Conservation (phyloP, 2,797 vertebrate species). For the Chelon auratus region DNA sequence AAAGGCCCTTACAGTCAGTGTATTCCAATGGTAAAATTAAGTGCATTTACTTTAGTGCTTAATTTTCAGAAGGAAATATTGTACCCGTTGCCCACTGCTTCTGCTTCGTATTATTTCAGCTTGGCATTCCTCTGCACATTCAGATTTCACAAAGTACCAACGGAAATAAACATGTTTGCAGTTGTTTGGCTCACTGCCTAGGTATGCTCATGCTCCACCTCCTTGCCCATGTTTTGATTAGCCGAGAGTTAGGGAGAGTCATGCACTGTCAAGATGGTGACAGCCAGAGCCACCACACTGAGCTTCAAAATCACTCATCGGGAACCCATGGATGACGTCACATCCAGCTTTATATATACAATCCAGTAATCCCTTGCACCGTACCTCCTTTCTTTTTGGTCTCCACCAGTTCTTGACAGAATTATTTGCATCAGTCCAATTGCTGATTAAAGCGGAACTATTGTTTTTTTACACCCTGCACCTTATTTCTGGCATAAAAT, state of each 20-base stretch:
- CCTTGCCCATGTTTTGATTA: too few species aligned
- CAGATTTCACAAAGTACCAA: neutral
- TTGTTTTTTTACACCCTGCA: too few species aligned
- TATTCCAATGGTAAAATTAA: neutral
- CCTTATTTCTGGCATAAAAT: too few species aligned
- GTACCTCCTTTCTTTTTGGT: neutral
- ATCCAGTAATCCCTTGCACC: neutral
- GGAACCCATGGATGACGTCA: too few species aligned
- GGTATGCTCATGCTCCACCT: too few species aligned
- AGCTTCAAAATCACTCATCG: too few species aligned
- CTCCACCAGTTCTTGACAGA: neutral
- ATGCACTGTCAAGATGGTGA: too few species aligned
- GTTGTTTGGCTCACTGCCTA: too few species aligned
- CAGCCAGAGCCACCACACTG: too few species aligned
- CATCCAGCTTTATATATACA: neutral
- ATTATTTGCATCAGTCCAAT: neutral
- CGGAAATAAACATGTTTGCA: too few species aligned
- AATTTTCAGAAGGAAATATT: neutral
- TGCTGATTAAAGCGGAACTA: neutral
- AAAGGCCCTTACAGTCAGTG: conserved; percentile 5
- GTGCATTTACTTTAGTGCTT: neutral
- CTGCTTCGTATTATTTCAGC: neutral
- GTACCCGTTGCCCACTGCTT: neutral
- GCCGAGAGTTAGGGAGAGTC: too few species aligned
- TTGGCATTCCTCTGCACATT: neutral